Base-by-base conservation (phyloP, 2,888 invertebrate species). In the Oscheius onirici region DNA sequence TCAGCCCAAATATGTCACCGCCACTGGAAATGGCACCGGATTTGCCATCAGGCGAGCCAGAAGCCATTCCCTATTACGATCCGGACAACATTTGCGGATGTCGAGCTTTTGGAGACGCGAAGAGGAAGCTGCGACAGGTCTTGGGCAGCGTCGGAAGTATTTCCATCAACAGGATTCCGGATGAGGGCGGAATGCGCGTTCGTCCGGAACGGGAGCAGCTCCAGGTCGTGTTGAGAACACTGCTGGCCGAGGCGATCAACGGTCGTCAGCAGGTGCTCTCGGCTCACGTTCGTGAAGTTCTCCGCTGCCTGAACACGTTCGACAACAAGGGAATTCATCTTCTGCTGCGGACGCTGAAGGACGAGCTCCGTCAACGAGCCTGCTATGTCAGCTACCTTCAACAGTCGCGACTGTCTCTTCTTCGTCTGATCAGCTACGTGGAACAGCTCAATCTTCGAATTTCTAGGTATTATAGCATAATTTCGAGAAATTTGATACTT, bases 101-200 rank as follows among this genome's bases (percentile, higher is more conserved):
- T 65, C 22, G 71, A 22, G 46, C 55, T 15, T 66, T 41, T 24
- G 34, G 69, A n/a, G 57, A 67, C 41, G 73, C n/a, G 63, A 74
- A 49, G 67, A 92, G 94, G 78, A 96, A 96, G 87, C 90, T 97
- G 73, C 91, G 97, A 24, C 91, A 94, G 82, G 96, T 97, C 67
- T 90, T 97, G 41, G 94, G 95, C 77, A 93, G 93, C 81, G 93
- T 94, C 0, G 94, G 55, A 34, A 52, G 43, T 54, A 13, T 66
- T 5, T 66, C 54, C 13, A 22, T 52, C 6, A 55, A 66, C 54
- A 22, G 63, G 20, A 49, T 63, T 28, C n/a, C 49, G 22, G 63
- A 63, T 26, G 46, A 63, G 15, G 34, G 26, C 15, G 40, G n/a
- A 49, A 63, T 63, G 49, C 46, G 63, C 8, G n/a, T 8, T 3